Percentiles rank a stretch among this genome's conserved stretches.
These are phyloP conservation scores for Dasyurus viverrinus DNA, from an alignment of 2,113 vertebrate genomes.

Conservation along the genomic window DNA sequence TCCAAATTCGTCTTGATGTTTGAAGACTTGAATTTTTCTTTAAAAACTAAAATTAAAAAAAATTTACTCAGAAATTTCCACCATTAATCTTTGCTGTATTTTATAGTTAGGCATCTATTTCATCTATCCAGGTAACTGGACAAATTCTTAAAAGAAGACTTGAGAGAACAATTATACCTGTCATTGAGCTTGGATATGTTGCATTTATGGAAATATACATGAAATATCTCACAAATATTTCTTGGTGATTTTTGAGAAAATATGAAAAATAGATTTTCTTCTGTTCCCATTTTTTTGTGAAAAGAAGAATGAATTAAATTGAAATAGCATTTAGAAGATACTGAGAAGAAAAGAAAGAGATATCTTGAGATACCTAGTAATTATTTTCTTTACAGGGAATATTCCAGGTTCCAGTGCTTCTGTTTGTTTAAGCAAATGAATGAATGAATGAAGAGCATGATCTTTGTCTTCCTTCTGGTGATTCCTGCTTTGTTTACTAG, in stretches of 20 bases:
- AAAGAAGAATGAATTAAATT: neutral
- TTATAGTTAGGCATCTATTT: neutral
- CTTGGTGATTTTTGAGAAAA: neutral
- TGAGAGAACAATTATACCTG: neutral
- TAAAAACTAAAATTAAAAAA: neutral
- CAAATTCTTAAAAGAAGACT: neutral
- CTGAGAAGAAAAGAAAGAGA: neutral
- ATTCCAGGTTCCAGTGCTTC: too few relatives aligned
- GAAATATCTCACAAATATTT: neutral
- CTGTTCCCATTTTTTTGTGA: neutral
- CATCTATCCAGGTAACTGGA: neutral
- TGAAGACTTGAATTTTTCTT: neutral
- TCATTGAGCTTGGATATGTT: neutral
- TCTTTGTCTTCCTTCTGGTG: neutral
- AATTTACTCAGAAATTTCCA: neutral
- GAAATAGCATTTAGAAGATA: neutral
- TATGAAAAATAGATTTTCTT: neutral
- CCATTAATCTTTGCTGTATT: rapidly evolving
- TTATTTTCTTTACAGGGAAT: neutral
- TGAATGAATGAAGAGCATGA: neutral
- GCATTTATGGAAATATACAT: neutral
- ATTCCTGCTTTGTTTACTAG: neutral
- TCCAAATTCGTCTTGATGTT: neutral
- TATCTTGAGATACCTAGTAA: neutral
- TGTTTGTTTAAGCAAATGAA: neutral